Evolutionary conservation across 2,888 invertebrate species (phyloP), one percentile per base, ranked within the genome.

Genomic region (Seira musarum): DNA sequence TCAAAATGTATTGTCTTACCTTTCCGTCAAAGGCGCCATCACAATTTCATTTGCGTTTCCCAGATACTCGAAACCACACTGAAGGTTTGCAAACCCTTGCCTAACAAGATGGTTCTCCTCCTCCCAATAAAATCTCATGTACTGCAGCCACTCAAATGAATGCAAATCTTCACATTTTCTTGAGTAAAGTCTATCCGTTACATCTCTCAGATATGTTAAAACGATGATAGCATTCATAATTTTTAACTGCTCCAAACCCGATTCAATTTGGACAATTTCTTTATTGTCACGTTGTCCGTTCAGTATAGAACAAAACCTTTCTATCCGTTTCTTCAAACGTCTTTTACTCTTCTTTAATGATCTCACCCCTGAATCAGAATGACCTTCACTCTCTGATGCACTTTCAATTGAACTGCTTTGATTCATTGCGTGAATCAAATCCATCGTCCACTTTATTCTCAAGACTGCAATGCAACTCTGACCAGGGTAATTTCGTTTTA

Each of bases 141-240:
- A 46, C 49, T 64, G 63, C 2, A 72, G 64, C 72, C 72, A 72
- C 49, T 72, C 72, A 21, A 72, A 72, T 8, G 60, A 57, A 5
- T 72, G 24, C 17, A 72, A 6, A 25, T 72, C 72, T 0, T 19
- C 10, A 22, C 35, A 63, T n/a, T 17, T 49, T 24, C 64, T 63
- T 5, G 21, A 30, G 1, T 63, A 19, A 15, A 72, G 17, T 24
- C 21, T n/a, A n/a, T 72, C 72, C 1, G 72, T 64, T 5, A 72
- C 46, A n/a, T 72, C 72, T 2, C 17, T 40, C 24, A 72, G 17
- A 15, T 72, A 24, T 1, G 64, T 46, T 21, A 72, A 13, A 1
- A 46, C 46, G 1, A 64, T 19, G 3, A 72, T 1, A 1, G 64
- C 24, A 10, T 60, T 6, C 17, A 15, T 17, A 17, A 60, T 6